Base-by-base conservation (phyloP, 2,113 vertebrate genomes). In the Ictalurus furcatus region DNA sequence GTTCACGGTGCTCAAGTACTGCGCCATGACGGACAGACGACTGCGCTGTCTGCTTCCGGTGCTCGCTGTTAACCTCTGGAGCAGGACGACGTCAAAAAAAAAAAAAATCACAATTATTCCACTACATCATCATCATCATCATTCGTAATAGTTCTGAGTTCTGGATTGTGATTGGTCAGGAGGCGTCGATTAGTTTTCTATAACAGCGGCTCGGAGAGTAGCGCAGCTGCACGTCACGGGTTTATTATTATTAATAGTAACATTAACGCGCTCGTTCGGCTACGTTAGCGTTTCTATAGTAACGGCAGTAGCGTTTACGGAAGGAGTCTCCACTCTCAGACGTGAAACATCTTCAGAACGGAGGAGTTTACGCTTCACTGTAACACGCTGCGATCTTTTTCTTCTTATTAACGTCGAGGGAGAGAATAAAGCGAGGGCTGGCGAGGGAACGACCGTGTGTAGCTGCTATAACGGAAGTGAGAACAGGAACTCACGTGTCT, bases 1-100 rank as follows among this genome's bases (percentile, higher is more conserved):
- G 78, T 92, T 94, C 44, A 99, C 97, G 0, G 85, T 93, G 92
- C 98, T 98, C 89, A 99, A 97, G 92, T 98, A 96, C 94, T 99
- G 98, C 74, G 98, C 95, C 97, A 99, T 98, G 84, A 99, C 9
- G 54, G 98, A 99, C 71, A 99, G 95, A 30, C 98, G 97, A 89
- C 98, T 98, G 52, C 97, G 96, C 85, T 99, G 98, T 23, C 78
- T 96, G 93, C 95, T 95, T 87, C 96, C 93, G 0, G 97, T 96
- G 88, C 94, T 96, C 89, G 98, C 98, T 1, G 93, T 96, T 85
- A 99, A 93, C 90, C 98, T 96, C 98, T 99, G 73, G 0, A 30
- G 74, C 82, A 93, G 90, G 71, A 28, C 19, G 56, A 89, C 1
- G 4, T 34, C 34, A 44, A 3, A 3, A 0, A 6, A 37, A 37